Conservation (phyloP, 2,888 invertebrate species). For the Rotaria magnacalcarata region DNA sequence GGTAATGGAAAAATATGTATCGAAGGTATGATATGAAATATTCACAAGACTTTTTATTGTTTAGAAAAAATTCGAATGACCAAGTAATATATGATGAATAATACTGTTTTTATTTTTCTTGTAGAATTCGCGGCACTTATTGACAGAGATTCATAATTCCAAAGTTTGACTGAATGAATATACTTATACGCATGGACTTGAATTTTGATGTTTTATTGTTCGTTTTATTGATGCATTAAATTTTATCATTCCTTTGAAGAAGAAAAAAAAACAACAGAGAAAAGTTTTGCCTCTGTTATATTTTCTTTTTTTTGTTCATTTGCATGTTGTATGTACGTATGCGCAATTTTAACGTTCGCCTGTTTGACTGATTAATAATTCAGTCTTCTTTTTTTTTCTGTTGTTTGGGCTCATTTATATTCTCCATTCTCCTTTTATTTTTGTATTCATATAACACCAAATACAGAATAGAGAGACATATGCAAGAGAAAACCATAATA, state of each 20-base stretch:
- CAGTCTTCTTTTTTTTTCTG: not conserved
- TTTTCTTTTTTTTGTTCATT: not conserved
- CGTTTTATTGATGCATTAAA: not conserved
- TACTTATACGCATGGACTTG: not conserved
- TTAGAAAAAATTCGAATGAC: not conserved
- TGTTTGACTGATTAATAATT: not conserved
- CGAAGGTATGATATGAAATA: not conserved
- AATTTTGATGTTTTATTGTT: not conserved
- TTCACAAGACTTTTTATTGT: not conserved
- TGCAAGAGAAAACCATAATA: not conserved
- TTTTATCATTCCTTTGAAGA: not conserved
- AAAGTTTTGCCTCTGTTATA: too few species aligned
- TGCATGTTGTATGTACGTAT: not conserved
- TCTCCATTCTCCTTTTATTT: not conserved
- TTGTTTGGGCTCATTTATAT: not conserved
- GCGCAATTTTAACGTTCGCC: not conserved
- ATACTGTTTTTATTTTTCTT: not conserved
- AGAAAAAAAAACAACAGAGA: too few species aligned
- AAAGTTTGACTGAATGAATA: not conserved
- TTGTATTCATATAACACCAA: not conserved
- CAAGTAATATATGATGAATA: too few species aligned
- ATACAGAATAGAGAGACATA: not conserved
- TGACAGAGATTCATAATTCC: not conserved
- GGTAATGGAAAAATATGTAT: conserved; percentile 27
- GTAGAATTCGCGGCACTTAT: not conserved